Percentiles rank a stretch among this genome's conserved stretches.
These are phyloP conservation scores for Masticophis lateralis DNA, from an alignment of 2,797 vertebrate species.

Conservation along the genomic window DNA sequence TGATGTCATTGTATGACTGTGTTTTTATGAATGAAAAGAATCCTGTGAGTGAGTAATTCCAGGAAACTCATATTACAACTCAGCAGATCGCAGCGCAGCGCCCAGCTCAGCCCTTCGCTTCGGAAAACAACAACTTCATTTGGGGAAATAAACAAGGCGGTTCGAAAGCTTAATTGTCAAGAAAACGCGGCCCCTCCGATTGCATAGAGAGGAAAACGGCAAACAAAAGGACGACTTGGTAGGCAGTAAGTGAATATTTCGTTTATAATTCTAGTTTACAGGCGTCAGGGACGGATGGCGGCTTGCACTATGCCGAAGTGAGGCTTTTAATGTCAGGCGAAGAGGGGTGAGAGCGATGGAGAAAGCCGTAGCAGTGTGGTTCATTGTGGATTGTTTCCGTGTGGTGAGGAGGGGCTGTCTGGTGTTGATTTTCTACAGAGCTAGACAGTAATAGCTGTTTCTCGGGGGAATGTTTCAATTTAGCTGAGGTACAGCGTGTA, in stretches of 20 bases:
- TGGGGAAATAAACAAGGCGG: constrained; percentile 8
- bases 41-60: constrained; percentile 95
- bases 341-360: not conserved
- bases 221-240: constrained; percentile 22
- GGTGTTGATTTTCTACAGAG: not conserved
- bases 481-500: not conserved
- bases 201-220: not conserved
- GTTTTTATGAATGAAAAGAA: constrained; percentile 99
- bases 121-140: constrained; percentile 47
- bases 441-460: not conserved
- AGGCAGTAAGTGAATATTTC: constrained; percentile 13
- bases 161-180: not conserved
- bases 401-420: not conserved
- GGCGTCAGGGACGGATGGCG: not conserved
- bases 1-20: constrained; percentile 90
- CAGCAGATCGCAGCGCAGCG: constrained; percentile 45
- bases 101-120: constrained; percentile 41
- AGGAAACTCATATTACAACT: constrained; percentile 85
- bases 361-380: not conserved
- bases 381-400: not conserved
- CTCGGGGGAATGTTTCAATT: not conserved
- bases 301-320: not conserved
- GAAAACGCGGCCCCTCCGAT: not conserved
- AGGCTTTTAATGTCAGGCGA: not conserved
- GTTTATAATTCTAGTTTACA: not conserved